Percentiles rank a stretch among this genome's conserved stretches.
Conservation (phyloP, 2,113 vertebrate genomes). For the Zapus hudsonius region DNA sequence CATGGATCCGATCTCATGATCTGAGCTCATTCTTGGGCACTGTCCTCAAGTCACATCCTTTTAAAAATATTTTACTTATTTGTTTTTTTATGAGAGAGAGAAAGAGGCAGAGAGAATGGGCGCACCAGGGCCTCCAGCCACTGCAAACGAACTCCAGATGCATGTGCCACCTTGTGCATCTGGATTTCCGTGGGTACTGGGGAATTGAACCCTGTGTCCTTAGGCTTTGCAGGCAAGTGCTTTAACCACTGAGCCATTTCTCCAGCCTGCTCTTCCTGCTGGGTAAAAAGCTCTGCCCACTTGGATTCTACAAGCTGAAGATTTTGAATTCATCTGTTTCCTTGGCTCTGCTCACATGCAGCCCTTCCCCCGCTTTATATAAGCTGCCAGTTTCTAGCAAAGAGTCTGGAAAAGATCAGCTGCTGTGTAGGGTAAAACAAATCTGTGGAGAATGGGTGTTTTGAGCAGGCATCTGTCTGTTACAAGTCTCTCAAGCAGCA, state of each 20-base stretch:
- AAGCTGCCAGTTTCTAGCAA: slow-evolving; percentile 23
- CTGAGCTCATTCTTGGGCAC: not conserved
- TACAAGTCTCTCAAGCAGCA: not conserved
- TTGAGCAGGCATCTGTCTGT: not conserved
- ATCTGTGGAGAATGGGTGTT: slow-evolving; percentile 36
- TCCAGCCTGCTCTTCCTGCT: not conserved
- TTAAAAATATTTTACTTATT: too few species aligned
- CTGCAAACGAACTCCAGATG: too few species aligned
- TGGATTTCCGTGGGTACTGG: too few species aligned
- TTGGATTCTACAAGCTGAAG: not conserved
- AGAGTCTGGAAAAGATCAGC: slow-evolving; percentile 54
- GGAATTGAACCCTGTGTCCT: too few species aligned
- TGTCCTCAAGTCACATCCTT: not conserved
- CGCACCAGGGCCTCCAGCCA: too few species aligned
- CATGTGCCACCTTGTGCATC: too few species aligned
- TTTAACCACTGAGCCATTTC: too few species aligned
- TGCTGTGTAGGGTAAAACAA: slow-evolving; percentile 41
- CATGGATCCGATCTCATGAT: not conserved
- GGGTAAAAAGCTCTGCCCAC: not conserved
- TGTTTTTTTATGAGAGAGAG: too few species aligned
- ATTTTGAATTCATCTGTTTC: not conserved
- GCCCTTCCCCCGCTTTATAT: not conserved
- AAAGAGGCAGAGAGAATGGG: too few species aligned
- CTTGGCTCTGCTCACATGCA: not conserved
- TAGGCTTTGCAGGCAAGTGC: too few species aligned